Evolutionary conservation across 2,113 vertebrate genomes (phyloP), one percentile per base, ranked within the genome.

Genomic region (Lophius piscatorius): DNA sequence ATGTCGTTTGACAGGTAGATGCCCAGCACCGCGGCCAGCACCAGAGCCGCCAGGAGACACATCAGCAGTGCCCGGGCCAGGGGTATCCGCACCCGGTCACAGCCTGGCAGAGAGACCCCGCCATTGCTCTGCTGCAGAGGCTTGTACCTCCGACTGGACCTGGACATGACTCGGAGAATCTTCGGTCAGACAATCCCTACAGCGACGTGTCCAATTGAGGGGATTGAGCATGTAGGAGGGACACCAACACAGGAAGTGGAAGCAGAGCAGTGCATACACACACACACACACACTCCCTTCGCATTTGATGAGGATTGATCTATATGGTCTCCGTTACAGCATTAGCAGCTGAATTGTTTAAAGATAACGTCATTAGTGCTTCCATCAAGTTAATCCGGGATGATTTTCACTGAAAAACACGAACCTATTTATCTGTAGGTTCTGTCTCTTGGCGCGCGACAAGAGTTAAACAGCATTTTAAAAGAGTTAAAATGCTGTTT

Each of bases 1-100:
- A 81, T 36, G 36, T 90, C 81, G 33, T 69, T 84, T 38, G 84
- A 88, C 80, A 92, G 58, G 68, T 89, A 91, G 3, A 90, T 21
- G 1, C 87, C 86, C 40, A 93, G 65, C 10, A 88, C 50, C 63
- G 90, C 50, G 2, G 88, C 76, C 57, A 92, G 61, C 48, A 89
- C 57, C 63, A 93, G 70, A 0, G 79, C 72, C 16, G 70, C 87
- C 58, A 90, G 38, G 16, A 92, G 77, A 14, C 89, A 86, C 5
- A 88, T 41, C 36, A 91, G 46, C 69, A 93, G 81, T 1, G 87
- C 69, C 18, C 90, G 89, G 18, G 76, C 78, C 12, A 84, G 74
- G 29, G 76, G 74, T 75, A 77, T 50, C 26, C 80, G 55, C 26
- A 76, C 41, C 21, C 71, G 81, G 45, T 84, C 85, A 52, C 87